A percentile compares a stretch with the other conserved stretches of the same genome.
These are phyloP conservation scores for Sphenopsis melanotis DNA, from an alignment of 2,797 vertebrate genomes.

Conservation along the genomic window DNA sequence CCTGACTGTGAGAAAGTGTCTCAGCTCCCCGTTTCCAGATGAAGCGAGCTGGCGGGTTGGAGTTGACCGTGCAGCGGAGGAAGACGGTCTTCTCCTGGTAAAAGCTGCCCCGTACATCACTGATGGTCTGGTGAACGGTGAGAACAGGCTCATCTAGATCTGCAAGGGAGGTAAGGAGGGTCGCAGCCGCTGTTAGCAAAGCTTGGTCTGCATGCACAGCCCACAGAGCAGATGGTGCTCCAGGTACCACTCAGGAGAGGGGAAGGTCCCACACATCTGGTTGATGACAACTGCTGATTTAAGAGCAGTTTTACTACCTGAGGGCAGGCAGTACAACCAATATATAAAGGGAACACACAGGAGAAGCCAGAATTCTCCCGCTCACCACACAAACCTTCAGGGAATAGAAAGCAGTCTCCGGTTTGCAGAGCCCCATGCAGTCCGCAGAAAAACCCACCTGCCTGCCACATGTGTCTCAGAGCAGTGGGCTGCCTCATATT, in stretches of 20 bases:
- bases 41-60: conserved; percentile 95
- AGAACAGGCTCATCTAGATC: conserved; percentile 91
- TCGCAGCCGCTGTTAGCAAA: conserved; percentile 17
- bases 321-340: background rate
- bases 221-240: background rate
- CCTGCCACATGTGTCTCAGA: background rate
- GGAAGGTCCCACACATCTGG: background rate
- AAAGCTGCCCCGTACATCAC: conserved; percentile 93
- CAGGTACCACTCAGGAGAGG: background rate
- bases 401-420: background rate
- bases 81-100: conserved; percentile 99
- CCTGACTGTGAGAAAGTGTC: conserved; percentile 91
- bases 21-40: conserved; percentile 92
- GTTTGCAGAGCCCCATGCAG: background rate
- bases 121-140: conserved; percentile 96
- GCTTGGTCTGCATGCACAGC: background rate
- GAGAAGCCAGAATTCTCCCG: background rate
- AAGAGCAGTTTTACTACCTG: background rate
- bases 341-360: conserved; percentile 10
- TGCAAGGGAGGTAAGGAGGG: conserved; percentile 69
- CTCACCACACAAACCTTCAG: conserved; percentile 20
- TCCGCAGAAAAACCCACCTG: background rate
- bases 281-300: background rate
- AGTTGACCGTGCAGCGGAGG: conserved; percentile 95
- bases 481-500: background rate